These are phyloP conservation scores for Aviceda leuphotes DNA, from an alignment of 2,797 vertebrate genomes.

Conservation along the genomic window DNA sequence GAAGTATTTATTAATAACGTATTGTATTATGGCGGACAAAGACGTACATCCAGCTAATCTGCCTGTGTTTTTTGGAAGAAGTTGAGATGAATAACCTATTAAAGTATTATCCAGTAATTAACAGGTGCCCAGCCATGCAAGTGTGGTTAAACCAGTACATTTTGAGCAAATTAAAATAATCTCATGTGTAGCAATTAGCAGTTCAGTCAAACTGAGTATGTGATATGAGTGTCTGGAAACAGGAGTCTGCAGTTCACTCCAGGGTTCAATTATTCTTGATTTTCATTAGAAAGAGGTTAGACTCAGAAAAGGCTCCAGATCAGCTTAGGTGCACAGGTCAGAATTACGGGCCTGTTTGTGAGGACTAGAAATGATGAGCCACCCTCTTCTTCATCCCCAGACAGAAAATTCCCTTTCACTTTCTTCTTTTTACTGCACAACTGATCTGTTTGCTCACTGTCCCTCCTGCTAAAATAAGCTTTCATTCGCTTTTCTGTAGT, in stretches of 20 bases:
- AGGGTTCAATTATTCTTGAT: background rate
- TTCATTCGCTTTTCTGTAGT: background rate
- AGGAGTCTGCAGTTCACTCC: background rate
- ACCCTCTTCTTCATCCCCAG: background rate
- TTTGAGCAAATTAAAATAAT: conserved; percentile 1
- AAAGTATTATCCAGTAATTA: background rate
- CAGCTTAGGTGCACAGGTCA: background rate
- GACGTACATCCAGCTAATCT: background rate
- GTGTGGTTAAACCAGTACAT: background rate
- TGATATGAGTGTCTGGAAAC: background rate
- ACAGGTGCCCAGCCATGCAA: background rate
- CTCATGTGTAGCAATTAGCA: background rate
- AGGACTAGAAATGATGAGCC: background rate
- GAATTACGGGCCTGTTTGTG: background rate
- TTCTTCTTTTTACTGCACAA: background rate
- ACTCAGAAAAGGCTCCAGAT: background rate
- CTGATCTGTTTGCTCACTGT: background rate
- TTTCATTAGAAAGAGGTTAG: background rate
- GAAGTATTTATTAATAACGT: background rate
- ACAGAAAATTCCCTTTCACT: background rate
- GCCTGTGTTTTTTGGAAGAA: background rate
- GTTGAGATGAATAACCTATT: background rate
- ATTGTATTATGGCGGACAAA: background rate
- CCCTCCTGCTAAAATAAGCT: background rate
- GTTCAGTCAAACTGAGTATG: background rate